phyloP scores from a whole-genome alignment of 1,140 invertebrate species.

The Leptopilina boulardi region DNA sequence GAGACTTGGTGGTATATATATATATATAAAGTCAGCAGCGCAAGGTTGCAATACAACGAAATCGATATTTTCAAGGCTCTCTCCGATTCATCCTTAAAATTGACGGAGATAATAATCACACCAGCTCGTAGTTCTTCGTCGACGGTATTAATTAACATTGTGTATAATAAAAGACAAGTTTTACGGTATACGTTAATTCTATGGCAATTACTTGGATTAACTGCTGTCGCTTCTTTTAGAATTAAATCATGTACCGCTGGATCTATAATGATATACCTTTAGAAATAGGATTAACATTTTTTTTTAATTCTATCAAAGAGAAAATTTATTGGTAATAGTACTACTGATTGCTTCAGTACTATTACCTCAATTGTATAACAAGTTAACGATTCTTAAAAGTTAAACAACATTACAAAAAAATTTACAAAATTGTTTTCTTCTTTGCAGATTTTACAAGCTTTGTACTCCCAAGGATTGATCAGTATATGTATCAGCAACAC shows the following conservation, averaged over 20 bases:
- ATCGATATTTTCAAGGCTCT: constrained; percentile 31
- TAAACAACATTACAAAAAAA: too few species aligned
- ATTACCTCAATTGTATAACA: too few species aligned
- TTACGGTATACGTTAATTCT: background rate
- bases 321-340: too few species aligned
- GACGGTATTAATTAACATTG: constrained; percentile 20
- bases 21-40: constrained; percentile 32
- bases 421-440: too few species aligned
- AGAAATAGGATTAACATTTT: background rate
- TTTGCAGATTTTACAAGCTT: too few species aligned
- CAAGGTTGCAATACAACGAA: constrained; percentile 32
- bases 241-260: background rate
- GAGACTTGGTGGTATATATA: background rate
- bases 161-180: constrained; percentile 22
- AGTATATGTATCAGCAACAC: too few species aligned
- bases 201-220: background rate
- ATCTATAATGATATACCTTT: background rate
- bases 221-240: background rate
- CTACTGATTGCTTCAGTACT: too few species aligned
- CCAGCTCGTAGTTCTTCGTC: background rate
- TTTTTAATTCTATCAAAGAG: background rate
- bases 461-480: too few species aligned
- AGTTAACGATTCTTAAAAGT: too few species aligned
- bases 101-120: constrained; percentile 28
- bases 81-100: constrained; percentile 32